Base-by-base conservation (phyloP, 2,888 invertebrate species). In the Tenthredo scrophulariae region DNA sequence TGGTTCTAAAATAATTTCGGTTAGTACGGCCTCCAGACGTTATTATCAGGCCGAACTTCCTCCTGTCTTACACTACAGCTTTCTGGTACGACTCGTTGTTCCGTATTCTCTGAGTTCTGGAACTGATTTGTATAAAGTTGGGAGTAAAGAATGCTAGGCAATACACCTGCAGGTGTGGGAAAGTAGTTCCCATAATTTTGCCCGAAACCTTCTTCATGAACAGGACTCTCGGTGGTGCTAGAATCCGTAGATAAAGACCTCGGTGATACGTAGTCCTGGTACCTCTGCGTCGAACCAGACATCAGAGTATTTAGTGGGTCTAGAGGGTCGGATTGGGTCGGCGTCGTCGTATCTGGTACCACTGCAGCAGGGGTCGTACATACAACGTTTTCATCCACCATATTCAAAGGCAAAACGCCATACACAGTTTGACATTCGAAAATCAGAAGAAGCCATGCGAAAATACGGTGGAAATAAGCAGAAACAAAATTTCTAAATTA, bases 101-200 rank as follows among this genome's bases (percentile, higher is more conserved):
- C 92, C n/a, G 91, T 88, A 84, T 90, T 91, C 85, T 93, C 93
- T 4, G 91, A 90, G 86, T 91, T 93, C 86, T 92, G 92, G 86
- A 93, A 93, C 87, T 93, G 93, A 87, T 93, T 93, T 4, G 97
- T 97, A 89, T 97, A 97, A 29, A 97, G 93, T 91, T 97, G 97
- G 9, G 97, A 97, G 93, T 97, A 98, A 3, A 98, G 94, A 87
- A 97, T 94, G 89, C 97, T 97, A 1, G 97, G 97, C 54, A 97
- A 93, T 5, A 97, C 97, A 0, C 96, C 95, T 15, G 90, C 74
- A 89, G 94, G 93, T 93, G 95, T 95, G 87, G 95, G 93, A 33
- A 96, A 94, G 7, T 96, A 95, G 90, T 96, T 96, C 91, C 96
- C 96, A 43, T 95, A 94, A 88, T 95, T 95, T 91, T 95, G 95